Conservation (phyloP, 2,797 vertebrate species). For the Balearica regulorum region DNA sequence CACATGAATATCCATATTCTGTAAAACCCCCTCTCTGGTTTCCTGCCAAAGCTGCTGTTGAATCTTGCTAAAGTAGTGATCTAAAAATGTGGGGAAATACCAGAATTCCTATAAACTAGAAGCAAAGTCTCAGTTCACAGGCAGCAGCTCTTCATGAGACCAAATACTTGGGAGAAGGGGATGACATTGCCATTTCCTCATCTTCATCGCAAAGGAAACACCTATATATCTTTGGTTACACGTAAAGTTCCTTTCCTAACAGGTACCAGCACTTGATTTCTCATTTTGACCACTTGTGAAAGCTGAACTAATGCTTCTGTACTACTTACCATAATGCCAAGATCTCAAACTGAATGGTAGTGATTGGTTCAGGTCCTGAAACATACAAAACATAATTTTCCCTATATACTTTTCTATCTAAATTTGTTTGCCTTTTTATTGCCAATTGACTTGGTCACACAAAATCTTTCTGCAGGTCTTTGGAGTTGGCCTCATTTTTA, state of each 20-base stretch:
- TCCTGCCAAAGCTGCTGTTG: not conserved
- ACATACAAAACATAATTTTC: not conserved
- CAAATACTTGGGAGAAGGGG: not conserved
- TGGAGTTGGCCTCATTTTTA: not conserved
- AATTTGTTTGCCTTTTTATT: not conserved
- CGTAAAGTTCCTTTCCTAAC: not conserved
- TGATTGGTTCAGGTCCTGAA: not conserved
- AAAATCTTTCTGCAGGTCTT: not conserved
- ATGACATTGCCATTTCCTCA: not conserved
- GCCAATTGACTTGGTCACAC: not conserved
- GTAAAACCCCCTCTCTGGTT: not conserved
- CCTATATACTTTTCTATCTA: accelerated
- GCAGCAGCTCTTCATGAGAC: not conserved
- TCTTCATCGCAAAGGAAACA: not conserved
- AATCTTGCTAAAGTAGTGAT: not conserved
- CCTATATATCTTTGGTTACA: not conserved
- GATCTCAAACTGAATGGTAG: not conserved
- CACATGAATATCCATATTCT: not conserved
- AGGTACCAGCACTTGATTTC: not conserved
- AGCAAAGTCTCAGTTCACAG: not conserved
- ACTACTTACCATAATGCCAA: not conserved
- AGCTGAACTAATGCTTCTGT: not conserved
- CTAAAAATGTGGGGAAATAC: not conserved
- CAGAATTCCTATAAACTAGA: not conserved
- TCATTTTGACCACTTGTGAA: not conserved